Evolutionary conservation across 2,113 vertebrate genomes (phyloP).

Genomic region (Gulo gulo): DNA sequence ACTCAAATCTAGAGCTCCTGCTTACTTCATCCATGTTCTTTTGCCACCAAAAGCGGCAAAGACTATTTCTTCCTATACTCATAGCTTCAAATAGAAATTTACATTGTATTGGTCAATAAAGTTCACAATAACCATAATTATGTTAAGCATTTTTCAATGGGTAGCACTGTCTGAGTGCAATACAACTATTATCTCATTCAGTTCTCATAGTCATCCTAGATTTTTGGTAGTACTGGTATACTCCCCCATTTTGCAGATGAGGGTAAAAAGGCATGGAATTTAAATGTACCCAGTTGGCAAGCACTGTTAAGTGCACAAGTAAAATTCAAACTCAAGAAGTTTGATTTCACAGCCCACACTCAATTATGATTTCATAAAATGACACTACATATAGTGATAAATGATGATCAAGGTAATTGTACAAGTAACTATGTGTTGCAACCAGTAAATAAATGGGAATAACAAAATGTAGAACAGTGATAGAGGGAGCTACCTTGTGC

Average conservation of each 20-base stretch:
- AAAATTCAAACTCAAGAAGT: neutral
- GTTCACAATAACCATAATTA: neutral
- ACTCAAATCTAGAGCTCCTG: neutral
- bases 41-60: neutral
- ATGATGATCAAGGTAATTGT: neutral
- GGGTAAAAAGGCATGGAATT: neutral
- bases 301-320: neutral
- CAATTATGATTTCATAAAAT: neutral
- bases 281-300: neutral
- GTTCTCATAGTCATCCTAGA: accelerated
- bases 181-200: neutral
- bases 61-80: neutral
- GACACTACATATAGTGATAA: neutral
- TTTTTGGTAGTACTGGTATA: neutral
- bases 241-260: neutral
- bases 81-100: neutral
- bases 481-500: neutral
- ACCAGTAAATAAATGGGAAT: neutral
- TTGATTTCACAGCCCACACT: neutral
- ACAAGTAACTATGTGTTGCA: neutral
- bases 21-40: neutral
- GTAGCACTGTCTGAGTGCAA: neutral
- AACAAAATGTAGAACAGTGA: neutral
- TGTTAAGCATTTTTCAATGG: neutral
- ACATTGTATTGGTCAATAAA: neutral